Conservation (phyloP, 2,797 vertebrate species). For the Danio albolineatus region DNA sequence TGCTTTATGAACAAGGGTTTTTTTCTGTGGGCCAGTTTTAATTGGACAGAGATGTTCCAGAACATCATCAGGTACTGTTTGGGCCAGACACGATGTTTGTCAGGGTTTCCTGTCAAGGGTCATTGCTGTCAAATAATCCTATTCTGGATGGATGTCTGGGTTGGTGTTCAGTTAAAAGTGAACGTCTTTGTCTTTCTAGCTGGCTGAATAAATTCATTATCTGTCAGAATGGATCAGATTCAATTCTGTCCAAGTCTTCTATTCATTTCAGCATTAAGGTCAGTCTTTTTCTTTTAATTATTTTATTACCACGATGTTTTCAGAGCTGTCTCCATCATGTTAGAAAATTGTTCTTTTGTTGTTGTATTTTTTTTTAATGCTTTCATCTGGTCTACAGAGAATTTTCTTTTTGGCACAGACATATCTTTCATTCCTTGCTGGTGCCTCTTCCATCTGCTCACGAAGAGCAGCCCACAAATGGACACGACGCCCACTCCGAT, state of each 20-base stretch:
- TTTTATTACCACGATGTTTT: too few relatives aligned
- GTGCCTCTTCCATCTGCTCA: conserved; percentile 23
- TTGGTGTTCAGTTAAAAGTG: conserved; percentile 32
- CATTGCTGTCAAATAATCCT: conserved; percentile 39
- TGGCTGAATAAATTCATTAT: not conserved
- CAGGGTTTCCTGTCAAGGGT: conserved; percentile 21
- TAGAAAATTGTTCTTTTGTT: too few relatives aligned
- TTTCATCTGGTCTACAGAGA: conserved; percentile 5
- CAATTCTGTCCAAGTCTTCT: not conserved
- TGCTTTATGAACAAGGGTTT: not conserved
- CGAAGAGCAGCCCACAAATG: conserved; percentile 20
- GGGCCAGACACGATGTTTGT: conserved; percentile 43
- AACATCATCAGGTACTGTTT: conserved; percentile 13
- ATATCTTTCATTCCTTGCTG: conserved; percentile 2
- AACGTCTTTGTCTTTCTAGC: not conserved
- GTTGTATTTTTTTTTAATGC: not conserved
- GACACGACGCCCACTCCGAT: conserved; percentile 12
- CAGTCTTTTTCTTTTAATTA: not conserved
- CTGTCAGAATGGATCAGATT: not conserved
- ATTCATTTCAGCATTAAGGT: not conserved
- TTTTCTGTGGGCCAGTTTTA: not conserved
- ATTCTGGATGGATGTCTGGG: conserved; percentile 14
- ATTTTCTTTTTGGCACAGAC: not conserved
- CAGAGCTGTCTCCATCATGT: not conserved
- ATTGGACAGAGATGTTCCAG: not conserved